Evolutionary conservation across 2,888 invertebrate species (phyloP), one percentile per base, ranked within the genome.

Genomic region (Cheilosia variabilis): DNA sequence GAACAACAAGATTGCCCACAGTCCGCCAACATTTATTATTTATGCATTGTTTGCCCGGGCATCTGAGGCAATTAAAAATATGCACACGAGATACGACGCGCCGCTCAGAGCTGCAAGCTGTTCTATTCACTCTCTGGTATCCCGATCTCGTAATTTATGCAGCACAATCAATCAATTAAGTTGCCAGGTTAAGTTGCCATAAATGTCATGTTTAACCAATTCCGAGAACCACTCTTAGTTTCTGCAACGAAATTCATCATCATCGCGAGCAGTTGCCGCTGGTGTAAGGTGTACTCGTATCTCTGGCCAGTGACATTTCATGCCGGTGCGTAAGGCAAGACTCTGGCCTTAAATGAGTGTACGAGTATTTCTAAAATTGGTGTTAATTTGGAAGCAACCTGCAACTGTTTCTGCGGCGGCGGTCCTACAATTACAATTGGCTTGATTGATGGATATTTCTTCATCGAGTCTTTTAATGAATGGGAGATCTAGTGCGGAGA

Each of bases 131-230:
- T 19, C 47, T 13, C 50, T 17, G 52, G 43, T 53, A 58, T 43
- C 37, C 79, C 27, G 37, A 22, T 52, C 47, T 27, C 22, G 22
- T 86, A 86, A 86, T 86, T 77, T 86, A 86, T 86, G 86, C 76
- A 77, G 58, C 81, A 81, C 81, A 86, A 86, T 86, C 86, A 81
- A 86, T 86, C 86, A 86, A 81, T 81, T 81, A 72, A 86, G 76
- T 76, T 76, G 71, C 86, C 86, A 60, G 66, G 71, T 71, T 66
- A 57, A 76, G 73, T 86, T 86, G 86, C 81, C 86, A 76, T 86
- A 81, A 86, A 81, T 77, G 86, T 77, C 86, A 72, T 76, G 75
- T 80, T 75, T 71, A 75, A 71, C 80, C 80, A 68, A 71, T 69
- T 80, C 76, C 76, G 58, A 63, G 81, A 86, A 81, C 86, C 81